Conservation (phyloP, 2,113 vertebrate genomes). For the Mixornis gularis region DNA sequence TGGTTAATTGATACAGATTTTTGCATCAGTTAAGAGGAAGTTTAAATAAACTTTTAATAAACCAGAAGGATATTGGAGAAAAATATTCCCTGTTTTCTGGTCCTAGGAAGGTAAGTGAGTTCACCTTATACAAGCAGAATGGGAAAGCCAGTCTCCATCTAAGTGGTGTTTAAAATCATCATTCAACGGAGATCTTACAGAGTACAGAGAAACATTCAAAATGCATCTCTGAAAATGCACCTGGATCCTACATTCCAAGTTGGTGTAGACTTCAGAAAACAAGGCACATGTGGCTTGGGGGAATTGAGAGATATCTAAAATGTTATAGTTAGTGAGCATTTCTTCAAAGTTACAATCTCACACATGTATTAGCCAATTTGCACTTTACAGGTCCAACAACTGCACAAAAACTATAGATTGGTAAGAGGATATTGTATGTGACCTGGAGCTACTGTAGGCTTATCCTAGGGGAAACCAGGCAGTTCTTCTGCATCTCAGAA, state of each 20-base stretch:
- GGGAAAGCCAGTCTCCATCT: neutral
- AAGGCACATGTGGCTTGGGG: fast-evolving
- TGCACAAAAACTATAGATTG: neutral
- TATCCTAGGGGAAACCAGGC: neutral
- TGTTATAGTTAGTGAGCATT: neutral
- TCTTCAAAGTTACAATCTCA: neutral
- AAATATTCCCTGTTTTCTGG: neutral
- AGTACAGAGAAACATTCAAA: neutral
- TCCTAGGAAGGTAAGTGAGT: neutral
- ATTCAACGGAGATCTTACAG: neutral
- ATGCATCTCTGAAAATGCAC: neutral
- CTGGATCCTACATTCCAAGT: neutral
- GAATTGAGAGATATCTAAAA: neutral
- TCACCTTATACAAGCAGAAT: neutral
- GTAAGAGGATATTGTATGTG: neutral
- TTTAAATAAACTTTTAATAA: slow-evolving; percentile 33
- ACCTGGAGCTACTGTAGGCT: neutral
- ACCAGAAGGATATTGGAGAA: neutral
- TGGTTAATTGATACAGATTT: slow-evolving; percentile 54
- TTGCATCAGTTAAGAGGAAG: slow-evolving; percentile 44
- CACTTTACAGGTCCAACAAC: neutral
- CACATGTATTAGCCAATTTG: neutral
- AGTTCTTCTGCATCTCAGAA: neutral
- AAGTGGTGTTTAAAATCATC: neutral
- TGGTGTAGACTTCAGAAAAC: neutral